A percentile compares a stretch with the other conserved stretches of the same genome.
phyloP scores from a whole-genome alignment of 2,888 invertebrate species.

The Heterodera filipjevi region DNA sequence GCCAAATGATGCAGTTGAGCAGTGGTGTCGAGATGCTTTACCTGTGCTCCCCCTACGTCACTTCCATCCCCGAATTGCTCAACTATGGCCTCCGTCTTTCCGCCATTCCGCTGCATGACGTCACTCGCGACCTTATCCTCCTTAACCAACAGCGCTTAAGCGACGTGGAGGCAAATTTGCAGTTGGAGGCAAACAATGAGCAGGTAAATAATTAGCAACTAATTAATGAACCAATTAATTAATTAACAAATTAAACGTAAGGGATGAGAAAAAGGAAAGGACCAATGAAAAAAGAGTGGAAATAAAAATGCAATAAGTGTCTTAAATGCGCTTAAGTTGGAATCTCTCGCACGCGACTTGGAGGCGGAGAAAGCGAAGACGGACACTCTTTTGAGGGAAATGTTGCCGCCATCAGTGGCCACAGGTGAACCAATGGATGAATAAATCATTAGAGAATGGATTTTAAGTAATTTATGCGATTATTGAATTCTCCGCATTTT shows the following conservation, averaged over 20 bases:
- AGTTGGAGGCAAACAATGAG: slow-evolving; percentile 60
- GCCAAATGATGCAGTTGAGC: slow-evolving; percentile 36
- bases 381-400: slow-evolving; percentile 65
- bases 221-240: no score
- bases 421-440: slow-evolving; percentile 11
- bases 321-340: slow-evolving; percentile 34
- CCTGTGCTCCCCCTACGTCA: slow-evolving; percentile 59
- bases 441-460: background rate
- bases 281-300: no score
- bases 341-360: slow-evolving; percentile 54
- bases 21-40: slow-evolving; percentile 29
- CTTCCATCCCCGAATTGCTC: slow-evolving; percentile 59
- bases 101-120: slow-evolving; percentile 63
- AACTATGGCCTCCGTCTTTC: slow-evolving; percentile 59
- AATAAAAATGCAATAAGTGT: background rate
- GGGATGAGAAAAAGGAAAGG: background rate
- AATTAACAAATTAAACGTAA: background rate
- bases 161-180: slow-evolving; percentile 63
- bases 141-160: slow-evolving; percentile 62
- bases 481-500: no score
- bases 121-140: slow-evolving; percentile 62
- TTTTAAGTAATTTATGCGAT: no score
- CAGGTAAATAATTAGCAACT: slow-evolving; percentile 30
- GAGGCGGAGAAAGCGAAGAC: slow-evolving; percentile 65
- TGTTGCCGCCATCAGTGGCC: slow-evolving; percentile 66